Evolutionary conservation across 1,140 invertebrate genomes (phyloP).

Genomic region (Tyrophagus putrescentiae): DNA sequence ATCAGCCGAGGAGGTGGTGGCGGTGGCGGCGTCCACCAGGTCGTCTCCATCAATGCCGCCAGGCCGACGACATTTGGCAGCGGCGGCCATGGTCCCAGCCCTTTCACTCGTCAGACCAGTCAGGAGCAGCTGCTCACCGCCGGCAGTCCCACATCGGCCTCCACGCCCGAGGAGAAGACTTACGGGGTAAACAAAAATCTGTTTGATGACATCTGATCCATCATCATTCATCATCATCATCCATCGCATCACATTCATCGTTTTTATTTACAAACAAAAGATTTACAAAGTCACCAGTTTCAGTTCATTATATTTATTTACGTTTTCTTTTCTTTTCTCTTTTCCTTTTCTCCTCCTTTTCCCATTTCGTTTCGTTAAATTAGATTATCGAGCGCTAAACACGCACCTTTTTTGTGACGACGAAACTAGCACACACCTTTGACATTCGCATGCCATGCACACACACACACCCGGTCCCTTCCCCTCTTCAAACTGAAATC

Average conservation of each 20-base stretch:
- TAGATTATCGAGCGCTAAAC: background rate
- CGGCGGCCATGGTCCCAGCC: background rate
- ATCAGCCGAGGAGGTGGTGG: background rate
- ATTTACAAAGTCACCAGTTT: background rate
- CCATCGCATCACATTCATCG: no score
- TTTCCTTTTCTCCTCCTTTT: no score
- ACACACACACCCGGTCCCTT: no score
- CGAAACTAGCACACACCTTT: no score
- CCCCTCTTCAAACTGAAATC: slow-evolving; percentile 58
- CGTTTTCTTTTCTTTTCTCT: no score
- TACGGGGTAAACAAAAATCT: slow-evolving; percentile 4
- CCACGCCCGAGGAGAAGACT: background rate
- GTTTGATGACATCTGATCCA: slow-evolving; percentile 10
- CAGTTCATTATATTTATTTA: no score
- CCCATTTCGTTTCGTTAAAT: background rate
- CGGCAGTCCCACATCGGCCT: background rate
- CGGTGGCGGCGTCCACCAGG: background rate
- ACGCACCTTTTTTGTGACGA: no score
- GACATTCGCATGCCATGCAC: no score
- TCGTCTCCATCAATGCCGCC: background rate
- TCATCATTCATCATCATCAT: background rate
- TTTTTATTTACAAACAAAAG: slow-evolving; percentile 8
- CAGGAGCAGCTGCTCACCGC: background rate
- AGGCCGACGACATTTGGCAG: background rate
- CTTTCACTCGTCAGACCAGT: background rate